Evolutionary conservation across 2,113 vertebrate genomes (phyloP).

Genomic region (Phainopepla nitens): DNA sequence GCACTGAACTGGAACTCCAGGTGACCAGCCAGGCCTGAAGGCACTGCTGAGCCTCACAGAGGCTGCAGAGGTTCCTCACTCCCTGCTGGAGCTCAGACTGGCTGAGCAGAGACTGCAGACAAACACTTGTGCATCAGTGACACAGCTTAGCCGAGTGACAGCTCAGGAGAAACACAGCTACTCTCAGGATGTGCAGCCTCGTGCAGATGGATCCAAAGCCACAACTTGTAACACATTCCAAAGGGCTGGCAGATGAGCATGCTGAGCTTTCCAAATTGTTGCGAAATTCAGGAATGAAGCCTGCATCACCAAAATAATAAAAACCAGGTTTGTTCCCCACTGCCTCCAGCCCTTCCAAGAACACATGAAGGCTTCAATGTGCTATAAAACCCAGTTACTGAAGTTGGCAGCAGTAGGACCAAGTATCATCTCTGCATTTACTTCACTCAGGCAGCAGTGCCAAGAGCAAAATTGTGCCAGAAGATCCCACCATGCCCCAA

Average conservation of each 20-base stretch:
- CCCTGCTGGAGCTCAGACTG: background rate
- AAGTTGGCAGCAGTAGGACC: background rate
- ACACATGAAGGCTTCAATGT: background rate
- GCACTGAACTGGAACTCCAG: background rate
- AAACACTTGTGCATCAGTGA: background rate
- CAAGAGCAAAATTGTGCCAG: background rate
- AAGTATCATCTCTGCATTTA: background rate
- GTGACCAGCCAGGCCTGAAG: background rate
- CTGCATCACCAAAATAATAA: slow-evolving; percentile 25
- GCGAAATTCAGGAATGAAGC: background rate
- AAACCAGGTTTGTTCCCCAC: background rate
- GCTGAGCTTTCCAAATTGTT: background rate
- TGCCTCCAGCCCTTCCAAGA: background rate
- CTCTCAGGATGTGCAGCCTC: background rate
- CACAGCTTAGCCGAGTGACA: background rate
- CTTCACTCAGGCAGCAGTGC: background rate
- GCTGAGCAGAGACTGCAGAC: background rate
- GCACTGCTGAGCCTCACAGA: background rate
- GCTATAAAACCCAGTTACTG: background rate
- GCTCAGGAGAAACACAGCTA: background rate
- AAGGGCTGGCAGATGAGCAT: background rate
- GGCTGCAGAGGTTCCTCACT: background rate
- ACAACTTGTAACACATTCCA: background rate
- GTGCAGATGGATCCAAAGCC: background rate
- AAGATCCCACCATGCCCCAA: background rate